Percentiles rank a stretch among this genome's conserved stretches.
Conservation (phyloP, 2,797 vertebrate species). For the Mormyrops attenuatus region DNA sequence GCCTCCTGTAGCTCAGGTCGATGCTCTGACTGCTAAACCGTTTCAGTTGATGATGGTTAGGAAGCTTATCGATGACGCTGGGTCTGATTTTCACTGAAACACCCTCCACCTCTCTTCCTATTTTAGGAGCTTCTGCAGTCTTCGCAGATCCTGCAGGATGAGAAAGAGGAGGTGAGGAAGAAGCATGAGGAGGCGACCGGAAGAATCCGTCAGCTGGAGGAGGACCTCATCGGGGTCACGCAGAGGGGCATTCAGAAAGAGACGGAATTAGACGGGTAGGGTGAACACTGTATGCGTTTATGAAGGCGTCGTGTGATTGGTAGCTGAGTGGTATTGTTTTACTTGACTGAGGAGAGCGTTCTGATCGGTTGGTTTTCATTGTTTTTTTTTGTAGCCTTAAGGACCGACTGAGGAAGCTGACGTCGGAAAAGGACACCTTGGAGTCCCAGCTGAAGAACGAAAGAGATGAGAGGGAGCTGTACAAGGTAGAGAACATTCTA, state of each 20-base stretch:
- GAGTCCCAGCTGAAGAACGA: slow-evolving; percentile 88
- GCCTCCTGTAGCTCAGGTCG: not conserved
- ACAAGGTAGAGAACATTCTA: slow-evolving; percentile 69
- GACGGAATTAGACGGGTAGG: slow-evolving; percentile 89
- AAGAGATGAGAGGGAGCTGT: slow-evolving; percentile 89
- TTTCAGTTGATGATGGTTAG: not conserved
- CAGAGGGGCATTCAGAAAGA: slow-evolving; percentile 90
- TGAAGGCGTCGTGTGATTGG: not conserved
- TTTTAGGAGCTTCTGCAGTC: slow-evolving; percentile 64
- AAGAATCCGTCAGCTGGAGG: slow-evolving; percentile 83
- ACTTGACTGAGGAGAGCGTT: not conserved
- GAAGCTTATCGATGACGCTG: not conserved
- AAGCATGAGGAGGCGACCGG: slow-evolving; percentile 70
- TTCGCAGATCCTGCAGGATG: slow-evolving; percentile 72
- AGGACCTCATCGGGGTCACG: slow-evolving; percentile 75
- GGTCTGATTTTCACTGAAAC: not conserved
- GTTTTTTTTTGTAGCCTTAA: slow-evolving; percentile 62
- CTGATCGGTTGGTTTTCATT: not conserved
- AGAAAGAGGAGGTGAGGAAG: slow-evolving; percentile 78
- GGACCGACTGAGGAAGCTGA: slow-evolving; percentile 81
- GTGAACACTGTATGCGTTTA: not conserved
- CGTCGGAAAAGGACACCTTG: slow-evolving; percentile 74
- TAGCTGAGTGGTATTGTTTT: not conserved
- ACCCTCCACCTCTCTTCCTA: not conserved
- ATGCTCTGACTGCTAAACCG: not conserved